Evolutionary conservation across 2,113 vertebrate species (phyloP).

Genomic region (Nymphicus hollandicus): DNA sequence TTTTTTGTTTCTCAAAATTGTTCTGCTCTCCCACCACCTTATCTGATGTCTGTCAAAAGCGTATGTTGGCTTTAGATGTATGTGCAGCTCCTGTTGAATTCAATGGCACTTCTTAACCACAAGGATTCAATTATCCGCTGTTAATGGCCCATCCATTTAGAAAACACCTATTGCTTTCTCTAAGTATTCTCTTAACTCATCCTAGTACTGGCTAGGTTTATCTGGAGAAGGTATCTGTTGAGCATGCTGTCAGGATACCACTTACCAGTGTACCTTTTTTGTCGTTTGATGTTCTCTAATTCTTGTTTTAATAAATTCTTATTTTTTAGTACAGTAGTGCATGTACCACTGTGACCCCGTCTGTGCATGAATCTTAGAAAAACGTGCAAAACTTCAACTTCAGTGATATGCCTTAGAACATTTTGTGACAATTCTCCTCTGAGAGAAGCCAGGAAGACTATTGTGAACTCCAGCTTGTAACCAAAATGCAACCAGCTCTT

Average conservation of each 20-base stretch:
- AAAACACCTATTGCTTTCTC: slow-evolving; percentile 30
- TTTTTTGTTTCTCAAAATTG: not conserved
- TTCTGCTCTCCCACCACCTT: not conserved
- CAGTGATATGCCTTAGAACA: not conserved
- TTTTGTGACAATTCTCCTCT: not conserved
- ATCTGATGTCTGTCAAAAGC: not conserved
- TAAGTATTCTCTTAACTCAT: slow-evolving; percentile 27
- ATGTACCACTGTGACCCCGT: not conserved
- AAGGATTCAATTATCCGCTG: slow-evolving; percentile 3
- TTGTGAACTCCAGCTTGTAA: not conserved
- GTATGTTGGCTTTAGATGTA: not conserved
- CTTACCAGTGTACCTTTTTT: not conserved
- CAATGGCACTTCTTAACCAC: not conserved
- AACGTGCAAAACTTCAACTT: not conserved
- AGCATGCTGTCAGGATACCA: not conserved
- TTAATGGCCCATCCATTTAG: slow-evolving; percentile 24
- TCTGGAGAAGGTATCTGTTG: not conserved
- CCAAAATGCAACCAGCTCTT: not conserved
- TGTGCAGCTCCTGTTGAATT: not conserved
- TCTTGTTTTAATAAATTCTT: not conserved
- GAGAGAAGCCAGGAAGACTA: not conserved
- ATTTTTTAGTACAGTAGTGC: not conserved
- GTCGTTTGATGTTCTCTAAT: not conserved
- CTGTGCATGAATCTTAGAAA: not conserved
- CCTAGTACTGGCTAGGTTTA: not conserved